Base-by-base conservation (phyloP, 2,888 invertebrate species). In the Pachliopta kotzebuea region DNA sequence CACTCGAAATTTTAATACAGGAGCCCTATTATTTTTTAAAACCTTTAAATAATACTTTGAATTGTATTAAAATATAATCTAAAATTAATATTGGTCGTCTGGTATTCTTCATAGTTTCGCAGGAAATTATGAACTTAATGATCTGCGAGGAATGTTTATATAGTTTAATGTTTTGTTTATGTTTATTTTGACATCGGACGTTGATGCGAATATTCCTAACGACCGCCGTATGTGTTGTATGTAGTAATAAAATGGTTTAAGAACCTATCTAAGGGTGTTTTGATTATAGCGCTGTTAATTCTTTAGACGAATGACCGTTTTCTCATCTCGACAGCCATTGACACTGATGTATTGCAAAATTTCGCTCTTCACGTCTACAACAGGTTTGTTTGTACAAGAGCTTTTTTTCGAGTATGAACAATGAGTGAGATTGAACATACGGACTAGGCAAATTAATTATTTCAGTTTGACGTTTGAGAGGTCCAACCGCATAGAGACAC, bases 281-380 rank as follows among this genome's bases (percentile, higher is more conserved):
- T 53, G 24, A 54, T 29, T 50, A 58, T 53, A 69, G 70, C 67
- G 68, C 66, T 66, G 69, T 70, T 69, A 70, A 70, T 74, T 66
- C 65, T 72, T 71, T 67, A 74, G 79, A 80, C 80, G 83, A 79
- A 62, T 75, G 72, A 76, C 76, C 76, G 73, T 78, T 76, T 77
- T 74, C 78, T 75, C 74, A 73, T 73, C 70, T 76, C 71, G 72
- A 70, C 72, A 74, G 61, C 69, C 69, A 74, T 72, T 70, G 84
- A 84, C 84, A 83, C 74, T 83, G 85, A 86, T 83, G 77, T 77
- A 88, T 83, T 73, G 74, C 72, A 76, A 74, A 77, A 80, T 78
- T 80, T 49, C 14, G 20, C 57, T 55, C 14, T 29, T 37, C 56
- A 24, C 54, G 49, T 49, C 23, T 55, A 49, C 58, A 49, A 45